A percentile compares a stretch with the other conserved stretches of the same genome.
Conservation (phyloP, 2,888 invertebrate species). For the Clistopyga incitator region DNA sequence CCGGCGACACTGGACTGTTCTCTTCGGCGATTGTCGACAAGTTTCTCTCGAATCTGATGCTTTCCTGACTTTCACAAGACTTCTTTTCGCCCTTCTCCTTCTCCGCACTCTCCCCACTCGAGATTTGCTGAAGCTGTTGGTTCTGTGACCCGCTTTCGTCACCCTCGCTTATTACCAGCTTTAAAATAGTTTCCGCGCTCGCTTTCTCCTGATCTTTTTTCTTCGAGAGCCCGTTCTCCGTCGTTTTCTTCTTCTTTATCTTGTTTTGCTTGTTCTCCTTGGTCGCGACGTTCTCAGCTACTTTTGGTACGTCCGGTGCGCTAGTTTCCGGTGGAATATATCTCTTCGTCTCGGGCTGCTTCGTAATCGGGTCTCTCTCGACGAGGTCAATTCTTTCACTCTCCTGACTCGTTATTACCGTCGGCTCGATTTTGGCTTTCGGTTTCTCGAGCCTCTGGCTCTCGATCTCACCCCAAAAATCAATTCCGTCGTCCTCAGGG, state of each 20-base stretch:
- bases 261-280: slow-evolving; percentile 75
- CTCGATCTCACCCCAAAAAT: slow-evolving; percentile 82
- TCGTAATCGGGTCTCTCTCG: slow-evolving; percentile 32
- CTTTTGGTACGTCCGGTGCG: slow-evolving; percentile 68
- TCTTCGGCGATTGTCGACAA: slow-evolving; percentile 63
- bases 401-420: slow-evolving; percentile 22
- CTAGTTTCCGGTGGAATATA: slow-evolving; percentile 57
- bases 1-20: slow-evolving; percentile 46
- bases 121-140: slow-evolving; percentile 44
- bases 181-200: slow-evolving; percentile 69
- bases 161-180: slow-evolving; percentile 57
- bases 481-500: slow-evolving; percentile 74
- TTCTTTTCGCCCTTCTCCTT: slow-evolving; percentile 72
- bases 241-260: slow-evolving; percentile 76
- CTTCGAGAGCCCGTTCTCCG: slow-evolving; percentile 71
- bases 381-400: not conserved
- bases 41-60: slow-evolving; percentile 49
- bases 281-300: slow-evolving; percentile 68
- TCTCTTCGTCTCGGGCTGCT: slow-evolving; percentile 56
- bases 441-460: slow-evolving; percentile 71
- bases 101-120: slow-evolving; percentile 47
- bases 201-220: slow-evolving; percentile 72
- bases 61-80: slow-evolving; percentile 61
- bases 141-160: slow-evolving; percentile 47
- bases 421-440: slow-evolving; percentile 49